A percentile compares a stretch with the other conserved stretches of the same genome.
phyloP scores from a whole-genome alignment of 2,797 vertebrate species.

The Bucorvus abyssinicus region DNA sequence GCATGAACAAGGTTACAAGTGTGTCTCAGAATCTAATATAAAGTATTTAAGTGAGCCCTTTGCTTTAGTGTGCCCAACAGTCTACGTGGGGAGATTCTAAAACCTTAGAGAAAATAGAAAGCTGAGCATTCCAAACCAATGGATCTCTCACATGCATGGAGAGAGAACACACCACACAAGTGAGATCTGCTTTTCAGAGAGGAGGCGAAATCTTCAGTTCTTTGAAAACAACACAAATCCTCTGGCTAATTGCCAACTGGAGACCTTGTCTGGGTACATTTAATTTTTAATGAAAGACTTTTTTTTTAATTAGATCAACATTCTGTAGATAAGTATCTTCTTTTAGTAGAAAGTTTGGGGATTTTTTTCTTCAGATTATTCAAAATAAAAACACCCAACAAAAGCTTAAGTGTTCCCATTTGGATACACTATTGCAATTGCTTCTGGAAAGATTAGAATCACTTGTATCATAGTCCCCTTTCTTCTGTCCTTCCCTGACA shows the following conservation, averaged over 20 bases:
- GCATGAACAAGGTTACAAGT: background rate
- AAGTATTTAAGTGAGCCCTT: background rate
- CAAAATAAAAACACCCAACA: background rate
- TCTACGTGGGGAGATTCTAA: background rate
- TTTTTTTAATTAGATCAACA: background rate
- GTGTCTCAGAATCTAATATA: background rate
- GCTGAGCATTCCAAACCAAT: background rate
- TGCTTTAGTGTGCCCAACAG: background rate
- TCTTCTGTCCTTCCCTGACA: background rate
- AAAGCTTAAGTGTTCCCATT: background rate
- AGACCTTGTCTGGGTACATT: background rate
- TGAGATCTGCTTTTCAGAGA: background rate
- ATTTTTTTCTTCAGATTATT: background rate
- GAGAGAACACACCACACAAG: background rate
- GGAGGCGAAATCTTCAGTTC: background rate
- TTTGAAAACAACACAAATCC: background rate
- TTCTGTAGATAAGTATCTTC: background rate
- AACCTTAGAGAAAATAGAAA: background rate
- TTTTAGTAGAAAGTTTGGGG: background rate
- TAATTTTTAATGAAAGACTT: background rate
- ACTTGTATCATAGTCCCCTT: background rate
- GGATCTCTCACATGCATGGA: background rate
- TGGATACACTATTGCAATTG: background rate
- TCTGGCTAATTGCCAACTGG: background rate
- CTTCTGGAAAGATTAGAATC: background rate